phyloP scores from a whole-genome alignment of 92 coral and sea anemone genomes.

The Heliopora coerulea region DNA sequence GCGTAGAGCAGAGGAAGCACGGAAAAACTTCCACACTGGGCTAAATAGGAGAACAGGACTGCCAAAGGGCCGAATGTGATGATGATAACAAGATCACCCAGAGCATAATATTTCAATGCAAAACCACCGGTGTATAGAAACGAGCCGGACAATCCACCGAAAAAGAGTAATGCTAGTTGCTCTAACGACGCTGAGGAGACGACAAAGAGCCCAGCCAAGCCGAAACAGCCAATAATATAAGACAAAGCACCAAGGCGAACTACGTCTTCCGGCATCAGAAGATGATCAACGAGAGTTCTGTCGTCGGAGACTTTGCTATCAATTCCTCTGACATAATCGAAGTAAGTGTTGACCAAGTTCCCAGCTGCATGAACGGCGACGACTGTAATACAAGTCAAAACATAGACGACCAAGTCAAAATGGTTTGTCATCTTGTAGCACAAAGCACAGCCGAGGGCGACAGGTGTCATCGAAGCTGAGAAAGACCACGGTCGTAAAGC shows the following conservation, averaged over 20 bases:
- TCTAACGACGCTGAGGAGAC: constrained; percentile 89
- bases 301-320: constrained; percentile 96
- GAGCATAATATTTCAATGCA: constrained; percentile 92
- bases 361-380: constrained; percentile 97
- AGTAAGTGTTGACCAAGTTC: constrained; percentile 89
- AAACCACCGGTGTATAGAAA: constrained; percentile 96
- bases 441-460: constrained; percentile 79
- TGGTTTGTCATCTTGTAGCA: constrained; percentile 87
- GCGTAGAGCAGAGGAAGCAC: constrained; percentile 70
- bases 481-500: constrained; percentile 98
- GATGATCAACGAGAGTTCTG: constrained; percentile 90
- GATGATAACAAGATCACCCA: constrained; percentile 90
- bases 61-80: constrained; percentile 98
- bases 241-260: constrained; percentile 84
- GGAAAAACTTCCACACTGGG: constrained; percentile 84
- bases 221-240: constrained; percentile 70
- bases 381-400: constrained; percentile 71
- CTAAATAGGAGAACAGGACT: constrained; percentile 78
- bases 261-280: constrained; percentile 82
- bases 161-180: constrained; percentile 86
- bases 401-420: constrained; percentile 51
- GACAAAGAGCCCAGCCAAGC: constrained; percentile 71
- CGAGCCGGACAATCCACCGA: constrained; percentile 96
- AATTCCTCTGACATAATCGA: constrained; percentile 89
- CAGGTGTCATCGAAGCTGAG: constrained; percentile 89